Base-by-base conservation (phyloP, 2,888 invertebrate genomes). In the Therioaphis trifolii region DNA sequence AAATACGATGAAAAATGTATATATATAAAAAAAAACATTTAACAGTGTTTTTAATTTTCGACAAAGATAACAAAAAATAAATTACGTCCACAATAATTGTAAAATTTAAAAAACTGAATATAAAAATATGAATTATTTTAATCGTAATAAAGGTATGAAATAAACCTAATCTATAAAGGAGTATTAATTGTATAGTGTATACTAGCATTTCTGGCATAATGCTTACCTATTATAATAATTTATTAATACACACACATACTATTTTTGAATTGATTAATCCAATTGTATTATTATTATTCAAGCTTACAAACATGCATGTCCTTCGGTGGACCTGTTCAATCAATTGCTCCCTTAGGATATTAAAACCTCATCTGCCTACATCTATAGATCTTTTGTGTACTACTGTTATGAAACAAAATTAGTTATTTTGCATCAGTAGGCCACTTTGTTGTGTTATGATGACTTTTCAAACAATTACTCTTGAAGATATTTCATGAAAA, bases 331-430 rank as follows among this genome's bases (percentile, higher is more conserved):
- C 24, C 71, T 61, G 52, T 63, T 4, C 55, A 58, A 71, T 74
- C 46, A 63, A 74, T 82, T 49, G 35, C 35, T 46, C 58, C 80
- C 63, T 71, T 18, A n/a, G 82, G 82, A 82, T 24, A 82, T 52
- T 27, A 82, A 82, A 74, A 82, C 40, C 72, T 82, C 82, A 74
- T 82, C 82, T 82, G 74, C 72, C 72, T 74, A 63, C 35, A 49
- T 82, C 40, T 52, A 49, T 63, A 74, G 49, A 74, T 63, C 82
- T 74, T 63, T 82, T 82, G 82, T 82, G 27, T 49, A 55, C 27
- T 4, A 24, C 40, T 35, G 82, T 74, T 72, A 66, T 40, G 63
- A 74, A 82, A 82, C 24, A 21, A 74, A 82, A 82, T 74, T 74
- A 74, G 72, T 82, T 74, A 63, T 82, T 82, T 63, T 63, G 24